A percentile compares a stretch with the other conserved stretches of the same genome.
Evolutionary conservation across 2,888 invertebrate species (phyloP).

Genomic region (Latheticus oryzae): DNA sequence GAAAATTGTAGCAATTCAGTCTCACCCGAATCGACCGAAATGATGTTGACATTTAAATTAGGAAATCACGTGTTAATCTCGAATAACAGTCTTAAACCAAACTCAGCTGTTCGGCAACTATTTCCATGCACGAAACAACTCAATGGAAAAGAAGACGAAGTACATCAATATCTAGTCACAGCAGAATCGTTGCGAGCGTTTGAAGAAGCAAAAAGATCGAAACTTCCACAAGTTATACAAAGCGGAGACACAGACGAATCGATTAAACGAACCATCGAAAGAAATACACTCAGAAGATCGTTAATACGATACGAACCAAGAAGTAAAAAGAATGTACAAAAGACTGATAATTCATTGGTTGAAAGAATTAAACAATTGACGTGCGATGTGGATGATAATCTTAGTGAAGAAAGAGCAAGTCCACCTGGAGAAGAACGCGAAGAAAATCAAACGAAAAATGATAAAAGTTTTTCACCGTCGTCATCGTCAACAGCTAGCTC

Average conservation of each 20-base stretch:
- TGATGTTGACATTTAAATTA: constrained; percentile 70
- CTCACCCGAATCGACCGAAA: constrained; percentile 65
- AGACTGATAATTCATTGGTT: constrained; percentile 82
- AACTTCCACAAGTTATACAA: constrained; percentile 67
- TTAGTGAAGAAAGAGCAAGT: constrained; percentile 67
- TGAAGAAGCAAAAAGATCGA: constrained; percentile 73
- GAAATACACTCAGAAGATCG: constrained; percentile 84
- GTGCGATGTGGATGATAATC: constrained; percentile 81
- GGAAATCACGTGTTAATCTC: constrained; percentile 69
- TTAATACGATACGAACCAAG: constrained; percentile 72
- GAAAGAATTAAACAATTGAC: constrained; percentile 88
- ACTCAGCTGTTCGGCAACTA: constrained; percentile 86
- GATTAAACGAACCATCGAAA: constrained; percentile 81
- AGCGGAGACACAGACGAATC: constrained; percentile 73
- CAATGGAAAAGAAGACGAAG: constrained; percentile 58
- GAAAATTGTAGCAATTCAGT: constrained; percentile 45
- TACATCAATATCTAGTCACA: constrained; percentile 70
- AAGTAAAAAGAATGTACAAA: constrained; percentile 66
- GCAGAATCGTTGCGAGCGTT: constrained; percentile 81
- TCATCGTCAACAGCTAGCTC: constrained; percentile 71
- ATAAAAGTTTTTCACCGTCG: constrained; percentile 72
- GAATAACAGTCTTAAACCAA: constrained; percentile 73
- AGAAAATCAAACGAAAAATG: constrained; percentile 56
- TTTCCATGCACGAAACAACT: constrained; percentile 79
- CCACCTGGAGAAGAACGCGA: constrained; percentile 75